A percentile compares a stretch with the other conserved stretches of the same genome.
Conservation (phyloP, 2,797 vertebrate genomes). For the Thaleichthys pacificus region DNA sequence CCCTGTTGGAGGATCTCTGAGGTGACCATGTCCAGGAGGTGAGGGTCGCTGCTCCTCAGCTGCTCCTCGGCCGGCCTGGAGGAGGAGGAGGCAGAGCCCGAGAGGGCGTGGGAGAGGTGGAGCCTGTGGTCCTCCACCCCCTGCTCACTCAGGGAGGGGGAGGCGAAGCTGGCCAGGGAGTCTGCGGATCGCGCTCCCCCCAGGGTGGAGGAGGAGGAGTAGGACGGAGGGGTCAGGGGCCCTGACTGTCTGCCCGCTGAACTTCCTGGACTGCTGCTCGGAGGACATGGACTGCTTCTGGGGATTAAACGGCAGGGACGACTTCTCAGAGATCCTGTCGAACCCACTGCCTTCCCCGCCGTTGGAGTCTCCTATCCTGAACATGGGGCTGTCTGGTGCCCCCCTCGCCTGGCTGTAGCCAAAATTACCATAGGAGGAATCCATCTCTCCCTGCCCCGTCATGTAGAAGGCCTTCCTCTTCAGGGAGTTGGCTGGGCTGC, state of each 20-base stretch:
- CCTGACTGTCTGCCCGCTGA: conserved; percentile 84
- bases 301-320: conserved; percentile 91
- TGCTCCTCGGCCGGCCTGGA: conserved; percentile 88
- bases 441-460: conserved; percentile 91
- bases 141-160: conserved; percentile 87
- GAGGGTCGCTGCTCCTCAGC: conserved; percentile 82
- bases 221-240: conserved; percentile 88
- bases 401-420: conserved; percentile 89
- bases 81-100: conserved; percentile 83
- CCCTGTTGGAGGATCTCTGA: conserved; percentile 83
- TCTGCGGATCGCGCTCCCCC: conserved; percentile 85
- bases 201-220: conserved; percentile 85
- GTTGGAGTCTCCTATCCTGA: conserved; percentile 87
- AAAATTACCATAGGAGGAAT: conserved; percentile 91
- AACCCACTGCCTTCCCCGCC: conserved; percentile 86
- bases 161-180: conserved; percentile 86
- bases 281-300: conserved; percentile 90
- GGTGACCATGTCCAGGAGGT: conserved; percentile 85
- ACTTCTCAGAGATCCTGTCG: conserved; percentile 86
- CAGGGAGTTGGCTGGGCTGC: conserved; percentile 88
- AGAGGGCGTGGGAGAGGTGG: conserved; percentile 84
- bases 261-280: conserved; percentile 91
- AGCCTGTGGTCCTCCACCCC: conserved; percentile 84
- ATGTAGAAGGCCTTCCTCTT: conserved; percentile 97
- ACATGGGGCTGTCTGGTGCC: conserved; percentile 87